Evolutionary conservation across 2,113 vertebrate genomes (phyloP).

Genomic region (Gallinago media): DNA sequence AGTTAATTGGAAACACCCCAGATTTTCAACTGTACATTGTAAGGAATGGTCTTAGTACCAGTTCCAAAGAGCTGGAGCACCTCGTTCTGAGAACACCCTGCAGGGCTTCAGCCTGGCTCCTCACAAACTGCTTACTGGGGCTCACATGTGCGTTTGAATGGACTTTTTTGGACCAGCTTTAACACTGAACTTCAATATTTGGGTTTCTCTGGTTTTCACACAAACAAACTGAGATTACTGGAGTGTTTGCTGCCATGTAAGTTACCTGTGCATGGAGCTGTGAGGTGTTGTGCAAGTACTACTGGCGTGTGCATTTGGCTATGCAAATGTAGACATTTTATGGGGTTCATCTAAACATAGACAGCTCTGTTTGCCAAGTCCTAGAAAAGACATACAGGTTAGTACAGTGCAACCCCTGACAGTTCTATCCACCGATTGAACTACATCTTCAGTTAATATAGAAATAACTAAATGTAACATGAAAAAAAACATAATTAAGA

Average conservation of each 20-base stretch:
- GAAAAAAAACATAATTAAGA: background rate
- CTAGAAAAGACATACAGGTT: background rate
- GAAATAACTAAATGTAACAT: background rate
- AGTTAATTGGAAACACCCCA: background rate
- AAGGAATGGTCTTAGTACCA: background rate
- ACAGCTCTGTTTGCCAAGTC: background rate
- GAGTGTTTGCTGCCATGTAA: background rate
- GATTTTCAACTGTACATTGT: background rate
- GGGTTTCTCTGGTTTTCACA: background rate
- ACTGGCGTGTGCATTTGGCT: background rate
- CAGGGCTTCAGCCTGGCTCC: background rate
- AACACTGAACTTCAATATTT: background rate
- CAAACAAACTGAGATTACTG: accelerated
- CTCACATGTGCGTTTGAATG: background rate
- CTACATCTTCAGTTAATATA: background rate
- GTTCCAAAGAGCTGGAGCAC: background rate
- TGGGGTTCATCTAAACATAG: background rate
- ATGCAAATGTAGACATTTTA: background rate
- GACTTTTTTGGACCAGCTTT: background rate
- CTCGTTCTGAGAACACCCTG: accelerated
- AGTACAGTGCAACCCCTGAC: background rate
- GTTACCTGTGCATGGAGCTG: background rate
- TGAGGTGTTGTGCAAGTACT: background rate
- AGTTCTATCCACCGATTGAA: background rate
- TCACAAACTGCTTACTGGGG: background rate